phyloP scores from a whole-genome alignment of 2,797 vertebrate species.

The Tenualosa thibaudeaui region DNA sequence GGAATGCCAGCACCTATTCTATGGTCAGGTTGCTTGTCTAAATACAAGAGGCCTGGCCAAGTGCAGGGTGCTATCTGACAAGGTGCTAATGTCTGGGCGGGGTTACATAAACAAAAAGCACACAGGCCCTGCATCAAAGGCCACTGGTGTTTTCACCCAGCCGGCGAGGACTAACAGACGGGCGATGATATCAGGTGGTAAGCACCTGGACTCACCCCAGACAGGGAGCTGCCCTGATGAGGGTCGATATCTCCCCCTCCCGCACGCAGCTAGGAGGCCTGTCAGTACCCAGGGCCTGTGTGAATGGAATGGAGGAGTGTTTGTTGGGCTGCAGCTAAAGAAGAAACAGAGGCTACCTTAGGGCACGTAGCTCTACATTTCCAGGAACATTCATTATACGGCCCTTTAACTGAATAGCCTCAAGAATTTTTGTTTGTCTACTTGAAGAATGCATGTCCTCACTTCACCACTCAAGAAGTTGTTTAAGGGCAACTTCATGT shows the following conservation, averaged over 20 bases:
- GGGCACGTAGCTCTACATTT: background rate
- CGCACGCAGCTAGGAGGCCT: background rate
- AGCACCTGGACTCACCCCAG: constrained; percentile 32
- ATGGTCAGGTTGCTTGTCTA: constrained; percentile 43
- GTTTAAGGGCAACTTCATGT: background rate
- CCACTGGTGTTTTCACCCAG: constrained; percentile 40
- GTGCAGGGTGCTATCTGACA: constrained; percentile 27
- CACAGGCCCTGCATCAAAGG: constrained; percentile 29
- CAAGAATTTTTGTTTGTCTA: background rate
- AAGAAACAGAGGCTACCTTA: background rate
- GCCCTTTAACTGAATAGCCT: background rate
- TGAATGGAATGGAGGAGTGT: background rate
- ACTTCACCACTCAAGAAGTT: background rate
- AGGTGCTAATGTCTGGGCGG: constrained; percentile 37
- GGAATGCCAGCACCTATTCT: constrained; percentile 40
- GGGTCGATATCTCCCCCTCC: constrained; percentile 26
- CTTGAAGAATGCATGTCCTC: background rate
- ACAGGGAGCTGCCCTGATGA: constrained; percentile 35
- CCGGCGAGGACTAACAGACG: constrained; percentile 30
- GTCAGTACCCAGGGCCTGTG: background rate
- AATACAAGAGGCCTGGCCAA: constrained; percentile 35
- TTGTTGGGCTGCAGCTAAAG: background rate
- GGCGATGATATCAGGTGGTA: constrained; percentile 42
- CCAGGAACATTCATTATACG: background rate
- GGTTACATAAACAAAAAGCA: constrained; percentile 45